Conservation (phyloP, 2,113 vertebrate genomes). For the Hippocampus comes region DNA sequence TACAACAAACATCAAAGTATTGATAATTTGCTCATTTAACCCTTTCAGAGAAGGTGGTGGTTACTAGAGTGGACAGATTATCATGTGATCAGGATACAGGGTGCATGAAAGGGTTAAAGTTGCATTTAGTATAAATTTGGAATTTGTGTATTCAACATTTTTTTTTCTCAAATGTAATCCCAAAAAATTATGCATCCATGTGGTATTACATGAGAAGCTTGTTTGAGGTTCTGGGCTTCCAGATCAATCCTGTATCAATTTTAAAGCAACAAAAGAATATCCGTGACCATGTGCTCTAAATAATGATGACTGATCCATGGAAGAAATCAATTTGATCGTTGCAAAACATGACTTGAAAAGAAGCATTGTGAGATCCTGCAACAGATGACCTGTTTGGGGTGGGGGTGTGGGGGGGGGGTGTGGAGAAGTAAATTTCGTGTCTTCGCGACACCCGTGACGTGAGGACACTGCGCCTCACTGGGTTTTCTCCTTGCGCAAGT, state of each 20-base stretch:
- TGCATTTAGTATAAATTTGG: background rate
- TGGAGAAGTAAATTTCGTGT: background rate
- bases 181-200: background rate
- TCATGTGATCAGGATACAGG: too few relatives aligned
- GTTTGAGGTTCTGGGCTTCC: background rate
- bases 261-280: background rate
- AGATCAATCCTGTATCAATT: background rate
- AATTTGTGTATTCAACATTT: background rate
- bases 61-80: too few relatives aligned
- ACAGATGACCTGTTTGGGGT: background rate
- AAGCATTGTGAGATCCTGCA: conserved; percentile 8
- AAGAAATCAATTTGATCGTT: background rate
- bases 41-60: too few relatives aligned
- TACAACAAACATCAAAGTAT: background rate
- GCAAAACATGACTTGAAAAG: conserved; percentile 1
- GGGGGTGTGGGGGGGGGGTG: too few relatives aligned
- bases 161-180: background rate
- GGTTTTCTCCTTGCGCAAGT: conserved; percentile 47
- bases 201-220: background rate
- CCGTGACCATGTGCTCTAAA: background rate
- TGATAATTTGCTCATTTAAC: background rate
- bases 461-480: background rate
- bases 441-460: conserved; percentile 35
- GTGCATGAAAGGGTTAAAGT: background rate
- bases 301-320: background rate